phyloP scores from a whole-genome alignment of 2,888 invertebrate species.

The Drosophila differens region DNA sequence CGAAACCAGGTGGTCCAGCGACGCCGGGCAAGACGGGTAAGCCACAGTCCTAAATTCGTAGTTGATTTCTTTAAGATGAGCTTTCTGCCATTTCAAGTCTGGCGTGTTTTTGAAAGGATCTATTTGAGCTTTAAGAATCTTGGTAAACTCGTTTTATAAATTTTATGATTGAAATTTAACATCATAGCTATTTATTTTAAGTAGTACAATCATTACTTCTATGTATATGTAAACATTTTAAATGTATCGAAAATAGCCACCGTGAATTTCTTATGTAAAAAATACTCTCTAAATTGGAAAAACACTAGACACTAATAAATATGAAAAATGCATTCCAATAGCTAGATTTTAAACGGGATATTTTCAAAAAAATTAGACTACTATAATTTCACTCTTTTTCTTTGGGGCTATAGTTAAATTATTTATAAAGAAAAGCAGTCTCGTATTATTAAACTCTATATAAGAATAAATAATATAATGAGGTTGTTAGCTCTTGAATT shows the following conservation, averaged over 20 bases:
- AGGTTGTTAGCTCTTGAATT: neutral
- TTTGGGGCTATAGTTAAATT: neutral
- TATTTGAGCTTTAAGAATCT: conserved; percentile 72
- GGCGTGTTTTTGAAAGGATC: conserved; percentile 74
- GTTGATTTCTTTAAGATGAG: neutral
- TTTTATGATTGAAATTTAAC: neutral
- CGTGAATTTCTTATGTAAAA: neutral
- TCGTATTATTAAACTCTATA: neutral
- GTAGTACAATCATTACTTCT: neutral
- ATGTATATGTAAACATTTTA: neutral
- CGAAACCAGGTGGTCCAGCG: conserved; percentile 89
- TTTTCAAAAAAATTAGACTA: accelerated
- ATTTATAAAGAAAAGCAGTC: neutral
- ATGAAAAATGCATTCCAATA: neutral
- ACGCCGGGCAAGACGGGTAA: conserved; percentile 85
- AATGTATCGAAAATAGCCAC: neutral
- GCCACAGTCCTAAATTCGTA: conserved; percentile 6
- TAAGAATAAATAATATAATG: neutral
- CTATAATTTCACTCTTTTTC: neutral
- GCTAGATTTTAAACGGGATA: neutral
- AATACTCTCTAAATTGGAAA: neutral
- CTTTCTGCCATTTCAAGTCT: conserved; percentile 66
- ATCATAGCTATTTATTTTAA: neutral
- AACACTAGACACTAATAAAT: neutral
- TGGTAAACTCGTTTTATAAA: conserved; percentile 61